Percentiles rank a stretch among this genome's conserved stretches.
Evolutionary conservation across 2,888 invertebrate species (phyloP).

Genomic region (Dromius quadrimaculatus): DNA sequence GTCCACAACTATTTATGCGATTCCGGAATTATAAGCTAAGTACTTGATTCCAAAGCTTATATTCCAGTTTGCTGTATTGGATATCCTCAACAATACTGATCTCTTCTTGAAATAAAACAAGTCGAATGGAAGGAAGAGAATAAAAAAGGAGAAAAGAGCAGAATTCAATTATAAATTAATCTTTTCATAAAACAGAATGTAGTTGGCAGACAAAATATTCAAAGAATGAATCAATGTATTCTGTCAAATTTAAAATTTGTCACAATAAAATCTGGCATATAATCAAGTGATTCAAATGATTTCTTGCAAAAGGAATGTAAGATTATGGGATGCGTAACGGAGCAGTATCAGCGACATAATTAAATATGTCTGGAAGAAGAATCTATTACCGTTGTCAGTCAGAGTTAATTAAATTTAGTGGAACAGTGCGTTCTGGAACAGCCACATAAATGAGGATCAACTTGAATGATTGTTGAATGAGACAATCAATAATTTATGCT

Average conservation of each 20-base stretch:
- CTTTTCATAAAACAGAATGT: conserved; percentile 29
- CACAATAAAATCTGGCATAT: no score
- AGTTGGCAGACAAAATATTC: background rate
- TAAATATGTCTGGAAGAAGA: conserved; percentile 31
- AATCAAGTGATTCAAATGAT: background rate
- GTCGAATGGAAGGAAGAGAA: conserved; percentile 11
- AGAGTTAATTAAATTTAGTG: conserved; percentile 31
- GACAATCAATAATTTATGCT: conserved; percentile 22
- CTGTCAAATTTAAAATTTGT: no score
- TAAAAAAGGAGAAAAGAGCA: conserved; percentile 12
- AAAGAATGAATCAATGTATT: no score
- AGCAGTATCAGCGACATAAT: conserved; percentile 23
- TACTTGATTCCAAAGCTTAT: no score
- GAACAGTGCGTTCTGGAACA: conserved; percentile 3
- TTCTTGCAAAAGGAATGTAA: background rate
- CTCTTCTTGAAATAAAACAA: no score
- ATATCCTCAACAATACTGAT: no score
- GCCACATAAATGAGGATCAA: conserved; percentile 23
- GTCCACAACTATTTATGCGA: no score
- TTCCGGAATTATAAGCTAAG: no score
- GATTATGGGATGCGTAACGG: conserved; percentile 1
- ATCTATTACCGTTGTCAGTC: conserved; percentile 31
- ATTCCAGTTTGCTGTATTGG: no score
- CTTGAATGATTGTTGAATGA: conserved; percentile 15
- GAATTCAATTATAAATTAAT: conserved; percentile 47